Percentiles rank a stretch among this genome's conserved stretches.
Evolutionary conservation across 2,113 vertebrate genomes (phyloP).

Genomic region (Geothlypis trichas): DNA sequence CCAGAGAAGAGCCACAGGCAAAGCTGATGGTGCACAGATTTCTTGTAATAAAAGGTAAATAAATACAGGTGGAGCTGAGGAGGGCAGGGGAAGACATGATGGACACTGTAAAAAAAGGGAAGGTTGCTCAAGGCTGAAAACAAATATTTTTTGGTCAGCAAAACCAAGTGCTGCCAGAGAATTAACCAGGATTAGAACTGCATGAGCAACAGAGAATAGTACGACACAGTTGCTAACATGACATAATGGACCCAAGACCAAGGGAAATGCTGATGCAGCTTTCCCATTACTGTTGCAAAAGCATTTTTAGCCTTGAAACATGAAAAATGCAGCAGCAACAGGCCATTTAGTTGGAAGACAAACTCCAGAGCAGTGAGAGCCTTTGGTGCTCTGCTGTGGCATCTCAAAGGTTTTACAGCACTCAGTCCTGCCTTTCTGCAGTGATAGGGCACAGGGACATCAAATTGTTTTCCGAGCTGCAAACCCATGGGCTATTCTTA

Average conservation of each 20-base stretch:
- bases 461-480: neutral
- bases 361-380: neutral
- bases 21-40: neutral
- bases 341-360: neutral
- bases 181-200: conserved; percentile 54
- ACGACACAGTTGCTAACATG: neutral
- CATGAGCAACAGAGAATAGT: conserved; percentile 33
- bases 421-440: neutral
- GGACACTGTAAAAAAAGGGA: neutral
- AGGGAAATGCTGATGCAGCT: conserved; percentile 26
- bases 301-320: conserved; percentile 4
- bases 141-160: neutral
- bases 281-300: neutral
- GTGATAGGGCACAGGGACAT: neutral
- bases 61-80: neutral
- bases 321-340: neutral
- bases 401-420: neutral
- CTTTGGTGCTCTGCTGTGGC: neutral
- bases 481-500: neutral
- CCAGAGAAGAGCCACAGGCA: neutral
- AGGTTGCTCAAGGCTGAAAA: neutral
- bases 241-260: conserved; percentile 23
- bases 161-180: neutral
- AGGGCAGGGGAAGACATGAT: neutral
- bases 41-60: neutral